A percentile compares a stretch with the other conserved stretches of the same genome.
Conservation (phyloP, 64 coral and sea anemone species). For the Hydrozoanthus tunicans region DNA sequence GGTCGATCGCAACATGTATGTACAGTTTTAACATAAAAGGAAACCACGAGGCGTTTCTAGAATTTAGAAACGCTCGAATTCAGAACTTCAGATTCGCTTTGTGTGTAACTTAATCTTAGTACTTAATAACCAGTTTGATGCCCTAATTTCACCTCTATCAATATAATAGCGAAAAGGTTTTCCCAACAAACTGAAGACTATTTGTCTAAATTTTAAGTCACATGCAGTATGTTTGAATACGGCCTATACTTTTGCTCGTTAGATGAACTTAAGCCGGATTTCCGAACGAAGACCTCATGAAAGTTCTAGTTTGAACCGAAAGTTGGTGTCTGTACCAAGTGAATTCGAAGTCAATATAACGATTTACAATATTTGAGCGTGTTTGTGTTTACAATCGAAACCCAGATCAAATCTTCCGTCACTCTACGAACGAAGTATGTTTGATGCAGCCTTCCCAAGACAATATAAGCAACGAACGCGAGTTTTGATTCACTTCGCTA, state of each 20-base stretch:
- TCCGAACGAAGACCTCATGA: neutral
- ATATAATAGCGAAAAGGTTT: neutral
- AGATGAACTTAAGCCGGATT: neutral
- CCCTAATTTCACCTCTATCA: neutral
- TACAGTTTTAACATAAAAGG: neutral
- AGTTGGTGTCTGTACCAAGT: neutral
- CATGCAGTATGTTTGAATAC: neutral
- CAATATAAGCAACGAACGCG: neutral
- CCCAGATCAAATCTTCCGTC: constrained; percentile 8
- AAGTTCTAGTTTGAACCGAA: too few relatives aligned
- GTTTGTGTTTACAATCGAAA: constrained; percentile 49
- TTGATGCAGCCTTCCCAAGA: neutral
- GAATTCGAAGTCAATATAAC: neutral
- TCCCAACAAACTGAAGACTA: neutral
- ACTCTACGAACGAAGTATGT: neutral
- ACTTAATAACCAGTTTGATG: neutral
- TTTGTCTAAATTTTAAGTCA: neutral
- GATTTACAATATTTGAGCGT: constrained; percentile 27
- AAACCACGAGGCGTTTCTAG: neutral
- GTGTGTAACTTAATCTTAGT: neutral
- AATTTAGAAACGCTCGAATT: neutral
- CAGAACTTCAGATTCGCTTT: neutral
- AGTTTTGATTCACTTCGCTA: constrained; percentile 25
- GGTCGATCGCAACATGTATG: too few relatives aligned
- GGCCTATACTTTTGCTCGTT: neutral